Conservation (phyloP, 2,797 vertebrate species). For the Lemur catta region DNA sequence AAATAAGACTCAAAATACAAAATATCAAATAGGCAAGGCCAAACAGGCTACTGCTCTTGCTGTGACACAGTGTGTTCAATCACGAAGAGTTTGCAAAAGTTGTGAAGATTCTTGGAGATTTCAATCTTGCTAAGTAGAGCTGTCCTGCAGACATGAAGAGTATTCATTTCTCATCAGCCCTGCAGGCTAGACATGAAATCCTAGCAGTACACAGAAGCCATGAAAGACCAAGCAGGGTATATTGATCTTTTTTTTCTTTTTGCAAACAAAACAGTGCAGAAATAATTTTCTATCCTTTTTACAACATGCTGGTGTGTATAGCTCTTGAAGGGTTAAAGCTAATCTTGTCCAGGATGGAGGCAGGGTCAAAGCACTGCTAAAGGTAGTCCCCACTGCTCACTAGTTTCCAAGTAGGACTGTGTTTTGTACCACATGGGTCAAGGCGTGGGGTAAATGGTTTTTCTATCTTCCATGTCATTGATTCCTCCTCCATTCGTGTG, state of each 20-base stretch:
- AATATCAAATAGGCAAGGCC: slow-evolving; percentile 4
- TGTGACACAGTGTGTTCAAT: background rate
- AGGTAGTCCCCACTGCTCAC: background rate
- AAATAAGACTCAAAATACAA: background rate
- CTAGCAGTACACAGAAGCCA: background rate
- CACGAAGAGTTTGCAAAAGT: background rate
- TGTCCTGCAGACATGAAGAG: background rate
- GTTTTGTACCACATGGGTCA: background rate
- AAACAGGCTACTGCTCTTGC: background rate
- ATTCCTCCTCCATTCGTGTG: background rate
- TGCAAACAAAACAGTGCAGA: slow-evolving; percentile 2
- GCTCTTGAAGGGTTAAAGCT: background rate
- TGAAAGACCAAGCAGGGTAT: background rate
- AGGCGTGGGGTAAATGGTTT: background rate
- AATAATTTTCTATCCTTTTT: background rate
- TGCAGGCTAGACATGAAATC: background rate
- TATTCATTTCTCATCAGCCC: background rate
- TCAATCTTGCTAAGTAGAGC: background rate
- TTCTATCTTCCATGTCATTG: background rate
- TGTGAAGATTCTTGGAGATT: background rate
- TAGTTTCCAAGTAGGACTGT: background rate
- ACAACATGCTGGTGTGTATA: background rate
- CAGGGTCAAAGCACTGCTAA: background rate
- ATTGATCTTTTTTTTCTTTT: background rate
- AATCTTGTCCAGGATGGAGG: background rate